phyloP scores from a whole-genome alignment of 2,888 invertebrate genomes.

The Diarsia mendica region DNA sequence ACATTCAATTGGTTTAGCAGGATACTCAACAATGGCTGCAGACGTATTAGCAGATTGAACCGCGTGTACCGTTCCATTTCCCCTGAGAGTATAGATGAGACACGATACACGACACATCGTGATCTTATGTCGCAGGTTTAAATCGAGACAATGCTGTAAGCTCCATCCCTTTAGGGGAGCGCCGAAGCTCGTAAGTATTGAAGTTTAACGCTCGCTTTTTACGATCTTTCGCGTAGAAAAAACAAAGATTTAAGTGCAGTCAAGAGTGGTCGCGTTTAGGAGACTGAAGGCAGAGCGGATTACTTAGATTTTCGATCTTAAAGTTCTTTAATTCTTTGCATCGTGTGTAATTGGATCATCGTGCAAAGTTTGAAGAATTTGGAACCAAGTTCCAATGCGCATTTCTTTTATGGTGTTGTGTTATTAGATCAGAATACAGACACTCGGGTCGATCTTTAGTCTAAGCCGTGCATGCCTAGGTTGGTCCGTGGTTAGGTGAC shows the following conservation, averaged over 20 bases:
- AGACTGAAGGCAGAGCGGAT: neutral
- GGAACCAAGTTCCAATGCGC: constrained; percentile 15
- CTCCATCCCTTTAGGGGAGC: constrained; percentile 65
- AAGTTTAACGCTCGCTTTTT: constrained; percentile 60
- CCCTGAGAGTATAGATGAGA: constrained; percentile 72
- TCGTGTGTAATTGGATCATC: neutral
- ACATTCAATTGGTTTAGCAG: constrained; percentile 36
- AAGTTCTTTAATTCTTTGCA: neutral
- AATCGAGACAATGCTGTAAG: constrained; percentile 73
- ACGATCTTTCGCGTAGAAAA: constrained; percentile 59
- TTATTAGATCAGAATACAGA: constrained; percentile 26
- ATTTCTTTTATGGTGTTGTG: constrained; percentile 12
- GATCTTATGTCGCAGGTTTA: constrained; percentile 69
- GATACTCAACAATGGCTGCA: constrained; percentile 27
- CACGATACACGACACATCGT: constrained; percentile 68
- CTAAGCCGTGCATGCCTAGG: too few species aligned
- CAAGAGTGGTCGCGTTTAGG: constrained; percentile 27
- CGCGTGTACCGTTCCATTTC: constrained; percentile 73
- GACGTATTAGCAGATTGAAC: constrained; percentile 75
- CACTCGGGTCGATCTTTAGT: too few species aligned
- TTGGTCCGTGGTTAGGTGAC: too few species aligned
- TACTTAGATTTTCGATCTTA: constrained; percentile 6
- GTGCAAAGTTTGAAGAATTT: constrained; percentile 14
- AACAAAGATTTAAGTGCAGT: constrained; percentile 40
- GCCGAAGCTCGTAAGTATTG: constrained; percentile 52